Evolutionary conservation across 2,113 vertebrate genomes (phyloP).

Genomic region (Pica pica): DNA sequence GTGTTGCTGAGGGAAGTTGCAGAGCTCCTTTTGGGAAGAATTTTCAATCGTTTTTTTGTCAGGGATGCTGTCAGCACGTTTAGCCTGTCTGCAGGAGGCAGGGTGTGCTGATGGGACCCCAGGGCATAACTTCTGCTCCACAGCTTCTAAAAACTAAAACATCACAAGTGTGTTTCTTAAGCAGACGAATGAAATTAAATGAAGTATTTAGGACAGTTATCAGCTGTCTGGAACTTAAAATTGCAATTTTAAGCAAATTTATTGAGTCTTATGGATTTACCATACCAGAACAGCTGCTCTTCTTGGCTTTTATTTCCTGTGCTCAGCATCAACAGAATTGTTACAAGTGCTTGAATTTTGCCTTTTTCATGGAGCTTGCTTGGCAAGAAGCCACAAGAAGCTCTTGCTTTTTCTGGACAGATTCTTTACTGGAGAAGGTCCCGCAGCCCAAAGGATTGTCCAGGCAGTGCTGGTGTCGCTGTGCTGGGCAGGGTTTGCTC

Average conservation of each 20-base stretch:
- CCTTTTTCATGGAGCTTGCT: neutral
- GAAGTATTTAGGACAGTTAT: neutral
- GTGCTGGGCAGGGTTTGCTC: neutral
- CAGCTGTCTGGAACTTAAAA: neutral
- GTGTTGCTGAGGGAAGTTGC: neutral
- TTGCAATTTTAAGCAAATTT: neutral
- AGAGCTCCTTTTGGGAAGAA: neutral
- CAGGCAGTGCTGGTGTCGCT: neutral
- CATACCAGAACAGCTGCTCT: neutral
- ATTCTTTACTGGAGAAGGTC: neutral
- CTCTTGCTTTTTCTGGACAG: neutral
- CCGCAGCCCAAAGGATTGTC: rapidly evolving
- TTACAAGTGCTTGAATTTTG: neutral
- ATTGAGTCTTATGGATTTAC: neutral
- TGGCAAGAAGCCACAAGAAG: neutral
- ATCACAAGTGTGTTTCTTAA: neutral
- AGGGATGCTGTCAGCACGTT: neutral
- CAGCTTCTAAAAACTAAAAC: neutral
- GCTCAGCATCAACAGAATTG: neutral
- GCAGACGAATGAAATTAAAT: neutral
- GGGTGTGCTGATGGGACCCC: neutral
- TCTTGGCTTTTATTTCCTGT: neutral
- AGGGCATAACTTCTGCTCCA: neutral
- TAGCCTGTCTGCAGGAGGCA: neutral
- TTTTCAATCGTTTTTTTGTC: neutral